phyloP scores from a whole-genome alignment of 2,797 vertebrate species.

The Varecia variegata region DNA sequence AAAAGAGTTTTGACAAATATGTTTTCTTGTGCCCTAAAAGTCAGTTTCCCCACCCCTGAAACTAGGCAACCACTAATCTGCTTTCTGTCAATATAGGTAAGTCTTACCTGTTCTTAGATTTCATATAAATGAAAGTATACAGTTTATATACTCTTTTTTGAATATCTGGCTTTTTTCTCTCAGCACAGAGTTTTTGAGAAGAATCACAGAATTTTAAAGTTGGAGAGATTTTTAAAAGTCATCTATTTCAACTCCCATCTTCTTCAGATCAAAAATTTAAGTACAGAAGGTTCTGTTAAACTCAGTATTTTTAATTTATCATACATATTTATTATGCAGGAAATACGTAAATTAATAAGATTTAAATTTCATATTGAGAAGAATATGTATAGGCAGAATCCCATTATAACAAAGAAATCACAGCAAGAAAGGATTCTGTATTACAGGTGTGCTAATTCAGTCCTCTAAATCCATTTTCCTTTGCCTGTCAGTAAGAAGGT shows the following conservation, averaged over 20 bases:
- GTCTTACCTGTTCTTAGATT: background rate
- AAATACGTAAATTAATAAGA: conserved; percentile 1
- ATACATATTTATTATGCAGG: background rate
- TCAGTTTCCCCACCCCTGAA: background rate
- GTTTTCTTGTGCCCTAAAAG: background rate
- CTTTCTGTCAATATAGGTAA: background rate
- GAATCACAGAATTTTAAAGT: conserved; percentile 1
- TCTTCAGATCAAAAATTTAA: conserved; percentile 42
- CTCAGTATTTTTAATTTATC: background rate
- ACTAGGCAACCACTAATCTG: background rate
- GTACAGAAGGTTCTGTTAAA: background rate
- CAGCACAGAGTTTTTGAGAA: conserved; percentile 20
- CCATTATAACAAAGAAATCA: conserved; percentile 31
- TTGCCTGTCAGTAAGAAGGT: background rate
- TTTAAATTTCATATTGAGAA: conserved; percentile 47
- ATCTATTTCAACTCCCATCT: background rate
- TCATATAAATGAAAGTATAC: background rate
- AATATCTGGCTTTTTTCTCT: background rate
- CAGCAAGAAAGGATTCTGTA: background rate
- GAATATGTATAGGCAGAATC: conserved; percentile 20
- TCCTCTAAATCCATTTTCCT: background rate
- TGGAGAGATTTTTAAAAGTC: background rate
- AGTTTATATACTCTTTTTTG: background rate
- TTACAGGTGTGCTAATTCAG: background rate
- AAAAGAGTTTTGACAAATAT: background rate